Evolutionary conservation across 2,113 vertebrate genomes (phyloP).

Genomic region (Paramormyrops kingsleyae): DNA sequence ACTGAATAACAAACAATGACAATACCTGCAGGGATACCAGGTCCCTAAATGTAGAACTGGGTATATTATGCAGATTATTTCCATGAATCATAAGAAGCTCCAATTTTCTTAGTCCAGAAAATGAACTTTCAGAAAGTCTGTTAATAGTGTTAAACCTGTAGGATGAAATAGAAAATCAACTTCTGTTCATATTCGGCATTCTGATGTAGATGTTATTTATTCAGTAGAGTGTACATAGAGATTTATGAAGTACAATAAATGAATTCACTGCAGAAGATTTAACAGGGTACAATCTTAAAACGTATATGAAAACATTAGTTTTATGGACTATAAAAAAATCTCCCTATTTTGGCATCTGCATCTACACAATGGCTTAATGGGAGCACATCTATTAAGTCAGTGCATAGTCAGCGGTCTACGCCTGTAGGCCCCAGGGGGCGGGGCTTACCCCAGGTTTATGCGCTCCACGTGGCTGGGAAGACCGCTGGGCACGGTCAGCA

Average conservation of each 20-base stretch:
- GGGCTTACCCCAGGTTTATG: conserved; percentile 81
- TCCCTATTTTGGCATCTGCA: neutral
- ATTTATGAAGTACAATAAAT: neutral
- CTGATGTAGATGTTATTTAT: neutral
- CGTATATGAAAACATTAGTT: neutral
- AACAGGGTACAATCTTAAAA: neutral
- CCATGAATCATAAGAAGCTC: conserved; percentile 87
- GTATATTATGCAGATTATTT: conserved; percentile 75
- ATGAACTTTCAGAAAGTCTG: conserved; percentile 61
- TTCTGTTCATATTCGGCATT: neutral
- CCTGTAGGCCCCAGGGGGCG: neutral
- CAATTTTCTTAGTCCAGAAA: conserved; percentile 70
- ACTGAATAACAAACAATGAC: neutral
- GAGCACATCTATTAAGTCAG: neutral
- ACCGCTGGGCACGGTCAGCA: conserved; percentile 64
- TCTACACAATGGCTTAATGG: neutral
- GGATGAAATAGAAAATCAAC: conserved; percentile 20
- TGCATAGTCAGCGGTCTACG: neutral
- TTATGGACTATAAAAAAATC: neutral
- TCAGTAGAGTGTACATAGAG: neutral
- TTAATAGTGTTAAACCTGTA: conserved; percentile 83
- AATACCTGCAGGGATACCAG: conserved; percentile 79
- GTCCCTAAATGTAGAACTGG: conserved; percentile 69
- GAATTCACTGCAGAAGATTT: neutral
- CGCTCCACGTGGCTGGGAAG: conserved; percentile 68